Conservation (phyloP, 2,113 vertebrate species). For the Tiliqua scincoides region DNA sequence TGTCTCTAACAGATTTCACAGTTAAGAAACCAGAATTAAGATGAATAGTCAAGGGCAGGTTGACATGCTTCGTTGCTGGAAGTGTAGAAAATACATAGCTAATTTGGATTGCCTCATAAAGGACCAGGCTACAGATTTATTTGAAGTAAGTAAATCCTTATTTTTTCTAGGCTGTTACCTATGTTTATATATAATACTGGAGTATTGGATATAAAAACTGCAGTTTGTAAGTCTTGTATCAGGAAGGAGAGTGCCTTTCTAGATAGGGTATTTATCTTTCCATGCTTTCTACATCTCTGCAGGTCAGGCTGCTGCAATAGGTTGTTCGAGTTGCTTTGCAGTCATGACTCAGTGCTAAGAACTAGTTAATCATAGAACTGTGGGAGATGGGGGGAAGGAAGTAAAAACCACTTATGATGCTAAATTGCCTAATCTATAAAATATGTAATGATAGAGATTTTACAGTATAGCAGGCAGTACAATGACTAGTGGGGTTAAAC, state of each 20-base stretch:
- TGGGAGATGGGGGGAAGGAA: too few relatives aligned
- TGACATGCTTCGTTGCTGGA: constrained; percentile 71
- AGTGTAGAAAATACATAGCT: constrained; percentile 73
- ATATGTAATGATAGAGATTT: not conserved
- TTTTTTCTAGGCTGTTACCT: not conserved
- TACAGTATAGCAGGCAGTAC: not conserved
- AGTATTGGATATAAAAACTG: not conserved
- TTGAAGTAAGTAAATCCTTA: constrained; percentile 57
- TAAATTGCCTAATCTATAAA: not conserved
- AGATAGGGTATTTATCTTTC: not conserved
- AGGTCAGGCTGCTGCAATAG: not conserved
- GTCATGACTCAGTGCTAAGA: not conserved
- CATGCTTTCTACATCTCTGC: not conserved
- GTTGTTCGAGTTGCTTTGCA: not conserved
- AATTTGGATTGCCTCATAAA: constrained; percentile 69
- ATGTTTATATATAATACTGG: constrained; percentile 14
- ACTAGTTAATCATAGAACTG: not conserved
- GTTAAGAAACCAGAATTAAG: constrained; percentile 43
- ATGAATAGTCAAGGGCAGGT: constrained; percentile 50
- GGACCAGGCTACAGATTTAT: constrained; percentile 34
- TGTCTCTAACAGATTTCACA: constrained; percentile 53
- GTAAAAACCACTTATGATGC: too few relatives aligned
- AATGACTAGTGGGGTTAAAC: not conserved
- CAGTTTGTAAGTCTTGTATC: not conserved
- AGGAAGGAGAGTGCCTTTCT: not conserved